These are phyloP conservation scores for Pyralis farinalis DNA, from an alignment of 2,888 invertebrate species.

Conservation along the genomic window DNA sequence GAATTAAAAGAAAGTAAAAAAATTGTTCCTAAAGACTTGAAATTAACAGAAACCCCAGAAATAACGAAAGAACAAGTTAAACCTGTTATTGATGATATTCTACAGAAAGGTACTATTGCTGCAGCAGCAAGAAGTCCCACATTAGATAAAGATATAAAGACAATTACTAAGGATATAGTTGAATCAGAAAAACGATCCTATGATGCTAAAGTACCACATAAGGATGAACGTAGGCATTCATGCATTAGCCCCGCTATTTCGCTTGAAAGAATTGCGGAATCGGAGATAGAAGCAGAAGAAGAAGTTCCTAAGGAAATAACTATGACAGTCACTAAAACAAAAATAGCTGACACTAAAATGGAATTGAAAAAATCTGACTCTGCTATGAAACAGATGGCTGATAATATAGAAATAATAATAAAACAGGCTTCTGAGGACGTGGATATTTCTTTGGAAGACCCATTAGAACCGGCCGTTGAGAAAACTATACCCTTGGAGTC, in stretches of 20 bases:
- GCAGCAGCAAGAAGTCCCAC: conserved; percentile 59
- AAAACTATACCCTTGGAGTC: conserved; percentile 20
- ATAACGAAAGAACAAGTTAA: conserved; percentile 68
- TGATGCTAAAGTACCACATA: conserved; percentile 69
- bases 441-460: conserved; percentile 65
- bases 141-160: conserved; percentile 63
- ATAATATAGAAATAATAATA: conserved; percentile 74
- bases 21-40: conserved; percentile 43
- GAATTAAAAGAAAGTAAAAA: conserved; percentile 39
- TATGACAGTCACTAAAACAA: conserved; percentile 24
- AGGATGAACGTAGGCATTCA: conserved; percentile 70
- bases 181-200: conserved; percentile 68
- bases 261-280: conserved; percentile 70
- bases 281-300: conserved; percentile 69
- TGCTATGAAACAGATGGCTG: conserved; percentile 76
- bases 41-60: conserved; percentile 45
- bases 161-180: conserved; percentile 53
- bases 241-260: conserved; percentile 74
- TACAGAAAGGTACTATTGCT: conserved; percentile 61
- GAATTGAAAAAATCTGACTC: conserved; percentile 72
- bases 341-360: conserved; percentile 28
- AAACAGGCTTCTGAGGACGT: conserved; percentile 75
- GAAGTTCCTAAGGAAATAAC: conserved; percentile 38
- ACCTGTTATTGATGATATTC: conserved; percentile 66
- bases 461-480: conserved; percentile 38